Conservation (phyloP, 2,797 vertebrate genomes). For the Falco concolor region DNA sequence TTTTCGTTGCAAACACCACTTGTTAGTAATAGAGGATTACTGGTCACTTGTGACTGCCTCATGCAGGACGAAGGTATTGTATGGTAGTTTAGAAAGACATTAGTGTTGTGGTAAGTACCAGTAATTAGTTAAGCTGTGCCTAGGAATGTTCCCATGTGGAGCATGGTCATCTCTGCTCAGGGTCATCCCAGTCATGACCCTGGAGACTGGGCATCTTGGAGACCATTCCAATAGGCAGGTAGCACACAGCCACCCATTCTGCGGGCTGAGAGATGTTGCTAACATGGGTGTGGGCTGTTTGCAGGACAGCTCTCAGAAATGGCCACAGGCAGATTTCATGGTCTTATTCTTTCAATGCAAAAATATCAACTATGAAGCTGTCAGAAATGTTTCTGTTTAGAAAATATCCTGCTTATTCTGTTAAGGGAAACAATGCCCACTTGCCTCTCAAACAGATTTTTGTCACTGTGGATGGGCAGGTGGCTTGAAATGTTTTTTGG, state of each 20-base stretch:
- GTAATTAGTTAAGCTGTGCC: background rate
- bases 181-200: too few species aligned
- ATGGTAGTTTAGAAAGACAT: background rate
- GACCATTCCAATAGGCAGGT: background rate
- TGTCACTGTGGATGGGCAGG: background rate
- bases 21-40: background rate
- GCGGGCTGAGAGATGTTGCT: background rate
- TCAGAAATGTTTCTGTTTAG: background rate
- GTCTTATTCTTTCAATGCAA: background rate
- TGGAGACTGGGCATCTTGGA: background rate
- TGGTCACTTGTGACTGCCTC: background rate
- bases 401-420: background rate
- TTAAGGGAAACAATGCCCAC: background rate
- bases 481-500: background rate
- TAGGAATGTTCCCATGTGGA: background rate
- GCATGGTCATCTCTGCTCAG: background rate
- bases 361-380: background rate
- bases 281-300: background rate
- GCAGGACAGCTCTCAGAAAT: background rate
- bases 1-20: background rate
- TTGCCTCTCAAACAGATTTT: background rate
- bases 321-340: background rate
- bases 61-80: background rate
- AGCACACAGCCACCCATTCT: background rate
- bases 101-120: background rate